Evolutionary conservation across 2,888 invertebrate species (phyloP).

Genomic region (Cephus runcator): DNA sequence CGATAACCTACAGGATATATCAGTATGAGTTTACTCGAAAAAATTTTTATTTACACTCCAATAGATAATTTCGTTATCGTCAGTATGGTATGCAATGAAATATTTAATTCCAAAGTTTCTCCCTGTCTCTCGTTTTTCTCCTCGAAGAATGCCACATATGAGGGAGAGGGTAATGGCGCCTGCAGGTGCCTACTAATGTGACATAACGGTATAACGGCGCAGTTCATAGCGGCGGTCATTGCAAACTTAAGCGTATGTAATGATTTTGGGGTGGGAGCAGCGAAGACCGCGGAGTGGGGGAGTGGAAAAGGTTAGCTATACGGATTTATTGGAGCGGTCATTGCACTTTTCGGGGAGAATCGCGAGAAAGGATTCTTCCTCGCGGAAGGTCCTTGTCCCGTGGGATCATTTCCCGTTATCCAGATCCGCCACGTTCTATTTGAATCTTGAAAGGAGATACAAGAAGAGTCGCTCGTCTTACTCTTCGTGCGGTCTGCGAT

Average conservation of each 20-base stretch:
- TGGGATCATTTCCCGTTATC: background rate
- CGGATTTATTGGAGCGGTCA: constrained; percentile 64
- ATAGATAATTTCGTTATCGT: background rate
- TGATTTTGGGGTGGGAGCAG: constrained; percentile 46
- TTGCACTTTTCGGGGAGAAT: constrained; percentile 51
- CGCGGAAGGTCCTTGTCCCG: background rate
- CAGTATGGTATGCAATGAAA: background rate
- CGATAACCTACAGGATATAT: too few species aligned
- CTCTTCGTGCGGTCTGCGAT: background rate
- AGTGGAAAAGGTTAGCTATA: constrained; percentile 24
- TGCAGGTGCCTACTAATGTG: constrained; percentile 63
- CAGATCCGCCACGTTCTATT: background rate
- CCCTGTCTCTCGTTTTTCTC: constrained; percentile 19
- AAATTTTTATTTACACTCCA: background rate
- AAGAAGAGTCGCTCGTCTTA: background rate
- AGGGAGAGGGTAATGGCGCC: constrained; percentile 43
- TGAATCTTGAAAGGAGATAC: background rate
- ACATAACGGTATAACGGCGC: constrained; percentile 62
- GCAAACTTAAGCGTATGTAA: constrained; percentile 52
- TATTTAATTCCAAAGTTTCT: constrained; percentile 2
- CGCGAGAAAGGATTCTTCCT: background rate
- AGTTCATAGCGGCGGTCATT: constrained; percentile 49
- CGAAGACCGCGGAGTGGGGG: constrained; percentile 13
- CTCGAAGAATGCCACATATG: constrained; percentile 35
- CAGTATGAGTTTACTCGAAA: too few species aligned